Base-by-base conservation (phyloP, 1,140 invertebrate species). In the Drosophila baimaii region DNA sequence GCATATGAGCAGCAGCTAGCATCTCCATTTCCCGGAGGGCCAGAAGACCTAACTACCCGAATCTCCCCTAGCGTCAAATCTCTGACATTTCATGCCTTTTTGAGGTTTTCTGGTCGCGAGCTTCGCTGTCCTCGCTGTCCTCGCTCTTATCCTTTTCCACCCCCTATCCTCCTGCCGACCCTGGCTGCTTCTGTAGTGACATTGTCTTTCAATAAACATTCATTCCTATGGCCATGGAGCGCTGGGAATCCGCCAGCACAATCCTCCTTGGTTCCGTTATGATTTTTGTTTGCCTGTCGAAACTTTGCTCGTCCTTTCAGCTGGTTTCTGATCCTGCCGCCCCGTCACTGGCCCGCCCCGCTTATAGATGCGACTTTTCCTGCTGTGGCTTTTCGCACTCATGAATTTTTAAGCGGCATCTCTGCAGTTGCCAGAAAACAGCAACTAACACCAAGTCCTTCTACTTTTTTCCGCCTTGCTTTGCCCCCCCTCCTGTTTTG, bases 171-270 rank as follows among this genome's bases (percentile, higher is more conserved):
- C 8, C 68, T n/a, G 64, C n/a, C 23, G 33, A n/a, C 29, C 47
- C 52, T 51, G 35, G 55, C 44, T 31, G 19, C 37, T 41, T 70
- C 43, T 56, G 54, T 47, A 41, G 63, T 77, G 73, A 77, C 75
- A 77, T 78, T 77, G 75, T 78, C 75, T 77, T 77, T 77, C 75
- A 77, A 77, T 77, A 77, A 78, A 77, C 74, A 77, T 78, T 78
- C 56, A 77, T 63, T 68, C 61, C 69, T 19, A 73, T 58, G 66
- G 52, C 21, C 51, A 31, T 25, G 51, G 27, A 33, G 43, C 7
- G 33, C 8, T 31, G 35, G 41, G 39, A 55, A 37, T 70, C 47
- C 64, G 29, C 49, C 29, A 21, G 41, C 51, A 58, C 69, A 71
- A 71, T 71, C 66, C 69, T 71, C 46, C 65, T 69, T 66, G 65